Evolutionary conservation across 2,797 vertebrate genomes (phyloP).

Genomic region (Loris lydekkerianus): DNA sequence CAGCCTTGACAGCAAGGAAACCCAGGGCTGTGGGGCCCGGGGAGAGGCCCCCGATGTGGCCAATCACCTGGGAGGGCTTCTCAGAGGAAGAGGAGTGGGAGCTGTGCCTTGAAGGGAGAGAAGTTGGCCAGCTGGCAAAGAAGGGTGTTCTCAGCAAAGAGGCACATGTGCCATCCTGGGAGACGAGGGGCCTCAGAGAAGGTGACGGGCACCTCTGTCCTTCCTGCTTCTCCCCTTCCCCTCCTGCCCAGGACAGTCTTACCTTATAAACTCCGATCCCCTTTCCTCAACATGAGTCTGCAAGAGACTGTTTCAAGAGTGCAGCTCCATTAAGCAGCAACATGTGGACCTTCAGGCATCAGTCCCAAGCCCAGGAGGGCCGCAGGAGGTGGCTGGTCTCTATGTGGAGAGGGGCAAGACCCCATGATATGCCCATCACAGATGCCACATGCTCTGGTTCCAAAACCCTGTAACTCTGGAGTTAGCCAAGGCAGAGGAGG

Average conservation of each 20-base stretch:
- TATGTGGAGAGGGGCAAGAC: no score
- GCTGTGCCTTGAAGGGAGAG: not conserved
- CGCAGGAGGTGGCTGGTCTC: not conserved
- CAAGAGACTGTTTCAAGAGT: no score
- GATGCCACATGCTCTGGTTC: not conserved
- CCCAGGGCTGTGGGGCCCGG: not conserved
- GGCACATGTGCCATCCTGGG: not conserved
- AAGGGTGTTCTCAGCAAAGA: not conserved
- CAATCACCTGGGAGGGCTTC: not conserved
- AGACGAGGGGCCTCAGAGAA: no score
- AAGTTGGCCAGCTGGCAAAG: not conserved
- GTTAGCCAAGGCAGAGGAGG: not conserved
- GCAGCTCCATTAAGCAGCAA: not conserved
- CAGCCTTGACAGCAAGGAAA: not conserved
- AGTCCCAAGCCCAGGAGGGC: not conserved
- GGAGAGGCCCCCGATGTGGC: not conserved
- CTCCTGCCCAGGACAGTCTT: no score
- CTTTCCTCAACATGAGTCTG: no score
- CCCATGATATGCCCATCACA: no score
- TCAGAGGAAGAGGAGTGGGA: not conserved
- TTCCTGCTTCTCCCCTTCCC: accelerated
- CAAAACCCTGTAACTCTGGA: not conserved
- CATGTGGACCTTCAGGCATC: not conserved
- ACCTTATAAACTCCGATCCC: no score
- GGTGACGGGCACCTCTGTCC: not conserved